Percentiles rank a stretch among this genome's conserved stretches.
phyloP scores from a whole-genome alignment of 1,140 invertebrate genomes.

The Aradophagus sp. region DNA sequence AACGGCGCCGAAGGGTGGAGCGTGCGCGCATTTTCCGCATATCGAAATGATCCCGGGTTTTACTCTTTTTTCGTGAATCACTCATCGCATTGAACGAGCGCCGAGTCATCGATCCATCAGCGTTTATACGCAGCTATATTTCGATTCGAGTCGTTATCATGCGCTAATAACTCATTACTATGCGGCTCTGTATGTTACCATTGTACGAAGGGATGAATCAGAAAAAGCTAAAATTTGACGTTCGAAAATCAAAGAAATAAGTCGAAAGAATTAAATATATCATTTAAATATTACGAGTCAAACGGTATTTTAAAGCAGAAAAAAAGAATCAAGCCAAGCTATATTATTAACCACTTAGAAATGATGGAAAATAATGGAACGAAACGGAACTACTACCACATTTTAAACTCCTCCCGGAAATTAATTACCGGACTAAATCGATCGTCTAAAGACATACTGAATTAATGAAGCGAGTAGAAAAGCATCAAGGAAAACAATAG shows the following conservation, averaged over 20 bases:
- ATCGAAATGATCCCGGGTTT: slow-evolving; percentile 55
- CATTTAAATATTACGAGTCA: too few species aligned
- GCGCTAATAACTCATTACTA: slow-evolving; percentile 51
- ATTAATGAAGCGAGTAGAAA: too few species aligned
- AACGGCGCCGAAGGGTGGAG: slow-evolving; percentile 11
- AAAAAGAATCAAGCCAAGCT: too few species aligned
- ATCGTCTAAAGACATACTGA: too few species aligned
- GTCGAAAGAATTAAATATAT: neutral
- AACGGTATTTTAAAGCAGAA: too few species aligned
- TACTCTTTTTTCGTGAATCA: slow-evolving; percentile 58
- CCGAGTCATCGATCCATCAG: slow-evolving; percentile 55
- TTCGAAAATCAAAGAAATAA: slow-evolving; percentile 12
- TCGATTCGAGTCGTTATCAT: slow-evolving; percentile 52
- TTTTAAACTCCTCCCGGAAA: too few species aligned
- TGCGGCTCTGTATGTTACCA: slow-evolving; percentile 28
- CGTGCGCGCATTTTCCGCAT: slow-evolving; percentile 43
- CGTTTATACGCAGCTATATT: slow-evolving; percentile 49
- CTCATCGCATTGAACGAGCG: slow-evolving; percentile 54
- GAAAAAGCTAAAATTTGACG: slow-evolving; percentile 33
- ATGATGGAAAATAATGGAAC: too few species aligned
- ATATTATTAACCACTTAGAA: too few species aligned
- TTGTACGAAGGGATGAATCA: slow-evolving; percentile 32
- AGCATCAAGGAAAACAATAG: too few species aligned
- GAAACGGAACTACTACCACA: too few species aligned
- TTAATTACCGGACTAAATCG: too few species aligned